Percentiles rank a stretch among this genome's conserved stretches.
Conservation (phyloP, 64 coral and sea anemone genomes). For the Hydrozoanthus tunicans region DNA sequence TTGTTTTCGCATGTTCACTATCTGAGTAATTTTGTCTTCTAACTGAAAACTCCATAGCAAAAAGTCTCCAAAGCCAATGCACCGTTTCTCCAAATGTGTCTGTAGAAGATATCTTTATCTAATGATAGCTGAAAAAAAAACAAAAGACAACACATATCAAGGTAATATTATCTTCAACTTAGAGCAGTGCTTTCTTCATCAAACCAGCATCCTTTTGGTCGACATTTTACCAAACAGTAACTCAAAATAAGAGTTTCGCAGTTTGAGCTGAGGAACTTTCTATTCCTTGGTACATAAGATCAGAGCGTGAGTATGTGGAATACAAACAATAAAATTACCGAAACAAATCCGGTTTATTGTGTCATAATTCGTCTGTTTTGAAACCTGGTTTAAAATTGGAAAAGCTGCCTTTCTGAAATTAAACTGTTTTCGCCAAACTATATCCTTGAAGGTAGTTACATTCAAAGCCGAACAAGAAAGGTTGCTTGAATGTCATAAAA, state of each 20-base stretch:
- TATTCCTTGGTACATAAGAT: too few species aligned
- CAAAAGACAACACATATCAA: constrained; percentile 35
- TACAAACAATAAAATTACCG: too few species aligned
- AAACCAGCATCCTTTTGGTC: not conserved
- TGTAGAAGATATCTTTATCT: constrained; percentile 58
- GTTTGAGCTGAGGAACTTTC: too few species aligned
- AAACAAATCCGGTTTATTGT: too few species aligned
- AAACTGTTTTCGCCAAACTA: too few species aligned
- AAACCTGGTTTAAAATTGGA: too few species aligned
- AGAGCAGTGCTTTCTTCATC: constrained; percentile 14
- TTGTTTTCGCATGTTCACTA: constrained; percentile 12
- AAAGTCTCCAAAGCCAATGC: constrained; percentile 57
- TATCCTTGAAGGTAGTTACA: too few species aligned
- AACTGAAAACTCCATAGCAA: constrained; percentile 58
- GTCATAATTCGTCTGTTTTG: too few species aligned
- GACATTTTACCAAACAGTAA: not conserved
- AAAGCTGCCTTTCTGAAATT: too few species aligned
- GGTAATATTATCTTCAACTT: constrained; percentile 15
- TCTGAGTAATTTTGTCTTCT: constrained; percentile 44
- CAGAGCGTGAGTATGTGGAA: too few species aligned
- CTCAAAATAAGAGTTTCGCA: not conserved
- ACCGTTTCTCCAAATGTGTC: constrained; percentile 48
- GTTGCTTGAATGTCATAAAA: too few species aligned
- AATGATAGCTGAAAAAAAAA: constrained; percentile 55
- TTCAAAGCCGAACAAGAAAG: too few species aligned